Evolutionary conservation across 2,113 vertebrate genomes (phyloP), one percentile per base, ranked within the genome.

Genomic region (Grus americana): DNA sequence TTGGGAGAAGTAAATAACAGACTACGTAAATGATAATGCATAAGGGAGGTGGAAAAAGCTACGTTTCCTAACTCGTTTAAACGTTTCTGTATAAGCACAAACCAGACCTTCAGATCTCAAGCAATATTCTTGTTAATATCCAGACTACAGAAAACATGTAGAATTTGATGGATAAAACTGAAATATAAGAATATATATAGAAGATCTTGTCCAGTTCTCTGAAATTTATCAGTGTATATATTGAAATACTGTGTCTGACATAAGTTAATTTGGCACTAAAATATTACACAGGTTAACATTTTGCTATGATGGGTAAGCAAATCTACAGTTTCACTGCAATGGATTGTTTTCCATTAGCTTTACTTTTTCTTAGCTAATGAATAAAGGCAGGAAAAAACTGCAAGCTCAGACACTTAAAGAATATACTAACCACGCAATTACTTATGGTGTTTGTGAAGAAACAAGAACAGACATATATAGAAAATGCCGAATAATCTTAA

Each of bases 371-470:
- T 73, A 85, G 52, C 40, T 82, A 95, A 92, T 94, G 50, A 88
- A 94, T 79, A 93, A 94, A 94, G 32, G 68, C 42, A 80, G 38
- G 14, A 79, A 79, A 95, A 95, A 96, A 93, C 58, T 91, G 90
- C 84, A 94, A 78, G 89, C 72, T 93, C 76, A 83, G 86, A 83
- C 49, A 63, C 63, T 90, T 88, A 68, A 86, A 71, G 52, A 91
- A 72, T 82, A 79, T 65, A 81, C 61, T 92, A 96, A 92, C 67
- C n/a, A 65, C 2, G 6, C 38, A 68, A 90, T 92, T 79, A 94
- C 44, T 94, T 84, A 68, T 1, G 26, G 44, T 91, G 72, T 95
- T 96, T 91, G 70, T 76, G 92, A 92, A 80, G 63, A 95, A 92
- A 93, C 24, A 63, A 95, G 90, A 95, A 65, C 27, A 87, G 66